phyloP scores from a whole-genome alignment of 2,888 invertebrate genomes.

The Ptychoptera albimana region DNA sequence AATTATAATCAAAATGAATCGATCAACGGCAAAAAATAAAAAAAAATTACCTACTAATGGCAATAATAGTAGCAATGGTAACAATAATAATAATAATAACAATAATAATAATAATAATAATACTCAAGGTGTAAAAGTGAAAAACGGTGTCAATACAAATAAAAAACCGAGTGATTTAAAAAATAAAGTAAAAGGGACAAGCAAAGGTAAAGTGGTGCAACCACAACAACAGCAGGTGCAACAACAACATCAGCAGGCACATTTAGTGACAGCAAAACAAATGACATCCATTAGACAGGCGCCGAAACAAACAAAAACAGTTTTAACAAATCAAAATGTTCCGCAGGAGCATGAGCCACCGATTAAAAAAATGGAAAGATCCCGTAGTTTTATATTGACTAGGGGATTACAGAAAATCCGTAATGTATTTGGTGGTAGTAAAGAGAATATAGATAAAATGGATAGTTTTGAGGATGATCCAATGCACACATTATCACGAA shows the following conservation, averaged over 20 bases:
- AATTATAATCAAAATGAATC: background rate
- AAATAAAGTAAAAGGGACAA: background rate
- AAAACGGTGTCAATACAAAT: background rate
- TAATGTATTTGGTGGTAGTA: conserved; percentile 26
- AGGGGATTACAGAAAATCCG: conserved; percentile 24
- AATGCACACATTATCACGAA: conserved; percentile 25
- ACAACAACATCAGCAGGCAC: background rate
- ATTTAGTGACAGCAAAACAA: background rate
- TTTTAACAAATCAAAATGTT: background rate
- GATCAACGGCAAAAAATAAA: background rate
- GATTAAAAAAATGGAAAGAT: conserved; percentile 23
- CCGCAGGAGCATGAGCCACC: background rate
- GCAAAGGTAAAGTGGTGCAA: background rate
- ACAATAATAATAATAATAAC: background rate
- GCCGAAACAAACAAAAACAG: background rate
- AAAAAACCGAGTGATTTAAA: background rate
- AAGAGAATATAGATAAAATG: conserved; percentile 24
- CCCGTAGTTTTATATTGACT: conserved; percentile 27
- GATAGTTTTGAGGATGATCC: conserved; percentile 4
- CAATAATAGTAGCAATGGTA: background rate
- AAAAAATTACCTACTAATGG: background rate
- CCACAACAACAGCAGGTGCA: background rate
- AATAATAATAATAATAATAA: background rate
- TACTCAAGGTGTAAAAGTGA: background rate
- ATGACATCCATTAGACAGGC: background rate